Evolutionary conservation across 1,140 invertebrate species (phyloP), one percentile per base, ranked within the genome.

Genomic region (Bombus picipes): DNA sequence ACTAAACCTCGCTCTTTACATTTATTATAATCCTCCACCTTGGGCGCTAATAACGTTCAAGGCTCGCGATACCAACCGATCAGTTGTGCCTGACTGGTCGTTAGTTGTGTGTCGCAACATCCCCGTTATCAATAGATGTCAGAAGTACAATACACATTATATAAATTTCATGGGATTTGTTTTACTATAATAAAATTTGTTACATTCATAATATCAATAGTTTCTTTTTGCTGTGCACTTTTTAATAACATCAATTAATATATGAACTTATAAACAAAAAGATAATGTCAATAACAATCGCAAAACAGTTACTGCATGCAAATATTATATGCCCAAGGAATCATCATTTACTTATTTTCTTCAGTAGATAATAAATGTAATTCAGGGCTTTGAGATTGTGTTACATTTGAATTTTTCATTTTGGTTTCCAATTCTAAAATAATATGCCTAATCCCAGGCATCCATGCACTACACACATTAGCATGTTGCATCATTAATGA

Each of bases 401-500:
- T 34, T 32, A 37, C 65, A 57, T 12, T 78, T 5, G 59, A 47
- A 73, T 57, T 74, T 9, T 85, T 72, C 39, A 62, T 74, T 87
- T 91, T 92, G 25, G 80, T 88, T 82, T 92, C 92, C 18, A 94
- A 85, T 88, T 89, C 94, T 47, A 94, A 90, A 81, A 95, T 95
- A 13, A 95, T 76, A 71, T 94, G 93, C 71, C 95, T 93, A 22
- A 96, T 92, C 22, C 94, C 95, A 39, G 94, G 89, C 90, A 96
- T 95, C 95, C 95, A 96, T 34, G 93, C 91, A 86, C 92, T 95
- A 72, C 95, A 96, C 9, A 94, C 12, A 37, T 90, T 89, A 43
- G 93, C 92, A 88, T 95, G 88, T 32, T 94, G 92, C 88, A 95
- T 94, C 94, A 96, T 95, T 25, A 96, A 84, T 22, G 93, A 87